Percentiles rank a stretch among this genome's conserved stretches.
phyloP scores from a whole-genome alignment of 53 echinoderm and acorn worm species.

The Paracentrotus lividus region DNA sequence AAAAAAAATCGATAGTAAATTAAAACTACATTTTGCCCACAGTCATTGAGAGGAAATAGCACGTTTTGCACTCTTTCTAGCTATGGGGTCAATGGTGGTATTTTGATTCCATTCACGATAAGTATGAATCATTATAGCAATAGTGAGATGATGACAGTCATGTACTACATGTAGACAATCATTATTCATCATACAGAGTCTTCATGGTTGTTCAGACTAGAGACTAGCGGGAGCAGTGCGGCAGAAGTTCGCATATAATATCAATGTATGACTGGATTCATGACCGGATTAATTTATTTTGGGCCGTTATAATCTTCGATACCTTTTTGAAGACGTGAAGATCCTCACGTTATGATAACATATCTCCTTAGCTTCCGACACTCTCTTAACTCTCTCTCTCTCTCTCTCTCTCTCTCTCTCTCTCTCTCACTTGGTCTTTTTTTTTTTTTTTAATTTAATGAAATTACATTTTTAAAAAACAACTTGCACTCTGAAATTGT shows the following conservation, averaged over 20 bases:
- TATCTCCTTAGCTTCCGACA: neutral
- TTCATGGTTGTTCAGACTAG: neutral
- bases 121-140: conserved; percentile 38
- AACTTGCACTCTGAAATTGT: too few relatives aligned
- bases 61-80: neutral
- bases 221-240: neutral
- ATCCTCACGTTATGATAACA: neutral
- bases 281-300: conserved; percentile 14
- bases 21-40: neutral
- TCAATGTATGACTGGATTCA: neutral
- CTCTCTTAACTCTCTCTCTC: neutral
- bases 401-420: conserved; percentile 9
- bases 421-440: neutral
- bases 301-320: neutral
- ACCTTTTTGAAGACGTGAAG: neutral
- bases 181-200: conserved; percentile 27
- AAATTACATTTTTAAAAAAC: too few relatives aligned
- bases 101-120: conserved; percentile 12
- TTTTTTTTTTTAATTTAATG: too few relatives aligned
- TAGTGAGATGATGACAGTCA: conserved; percentile 12
- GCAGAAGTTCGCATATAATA: conserved; percentile 3
- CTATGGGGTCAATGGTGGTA: conserved; percentile 22
- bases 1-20: neutral
- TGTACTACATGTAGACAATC: neutral
- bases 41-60: neutral